Base-by-base conservation (phyloP, 2,888 invertebrate genomes). In the Scaptomyza reducta region DNA sequence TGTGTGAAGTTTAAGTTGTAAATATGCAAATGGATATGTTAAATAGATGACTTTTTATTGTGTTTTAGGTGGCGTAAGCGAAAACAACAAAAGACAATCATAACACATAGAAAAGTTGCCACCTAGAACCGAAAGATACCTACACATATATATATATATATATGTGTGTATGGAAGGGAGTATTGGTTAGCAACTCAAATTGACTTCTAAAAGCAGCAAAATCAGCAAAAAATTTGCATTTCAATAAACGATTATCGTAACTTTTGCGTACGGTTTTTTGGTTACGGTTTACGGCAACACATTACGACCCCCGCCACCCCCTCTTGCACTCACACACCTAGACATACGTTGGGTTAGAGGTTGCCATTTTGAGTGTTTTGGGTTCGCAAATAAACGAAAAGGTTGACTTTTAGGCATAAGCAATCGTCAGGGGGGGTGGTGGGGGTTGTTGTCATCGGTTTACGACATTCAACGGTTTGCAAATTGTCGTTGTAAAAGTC, bases 191-290 rank as follows among this genome's bases (percentile, higher is more conserved):
- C 67, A 70, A 68, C 67, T 78, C 82, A 89, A 90, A 90, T 90
- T 89, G 89, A 73, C 85, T 88, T 84, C 82, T 87, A 89, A 91
- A 90, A 87, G 80, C 78, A 72, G 82, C 85, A 77, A 88, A 90
- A 90, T 91, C 91, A 90, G 91, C 91, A 90, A 70, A 86, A 91
- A 90, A 91, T 91, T 91, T 90, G 85, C 91, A 91, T 91, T 91
- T 90, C 91, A 91, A 91, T 91, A 89, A 91, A 90, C 89, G 87
- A 88, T 88, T 90, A 90, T 87, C 87, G 87, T 86, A 86, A 83
- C 86, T 83, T 83, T 83, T 83, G 86, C 78, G 80, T 82, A 82
- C 80, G 86, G 86, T 76, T 79, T 85, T 85, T 82, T 80, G 83
- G 85, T 85, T 82, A 85, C 85, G 85, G 61, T 85, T 81, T 71